Percentiles rank a stretch among this genome's conserved stretches.
These are phyloP conservation scores for Fopius arisanus DNA, from an alignment of 1,140 invertebrate genomes.

Conservation along the genomic window DNA sequence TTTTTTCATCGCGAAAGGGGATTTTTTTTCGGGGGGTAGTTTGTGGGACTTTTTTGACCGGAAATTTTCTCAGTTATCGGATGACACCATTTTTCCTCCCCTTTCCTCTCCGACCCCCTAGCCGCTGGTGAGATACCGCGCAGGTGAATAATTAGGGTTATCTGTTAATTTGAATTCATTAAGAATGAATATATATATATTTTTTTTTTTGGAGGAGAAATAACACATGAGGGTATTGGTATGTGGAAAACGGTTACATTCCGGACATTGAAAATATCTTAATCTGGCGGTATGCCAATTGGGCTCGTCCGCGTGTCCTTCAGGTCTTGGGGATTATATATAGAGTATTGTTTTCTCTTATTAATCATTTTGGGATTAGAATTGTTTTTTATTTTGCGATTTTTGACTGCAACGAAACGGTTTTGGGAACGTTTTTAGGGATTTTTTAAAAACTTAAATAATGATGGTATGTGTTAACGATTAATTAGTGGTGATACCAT, in stretches of 20 bases:
- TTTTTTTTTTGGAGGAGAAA: neutral
- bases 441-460: too few species aligned
- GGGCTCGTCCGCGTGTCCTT: conserved; percentile 56
- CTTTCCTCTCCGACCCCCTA: neutral
- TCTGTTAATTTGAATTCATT: neutral
- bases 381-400: too few species aligned
- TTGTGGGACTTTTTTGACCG: neutral
- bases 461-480: too few species aligned
- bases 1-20: too few species aligned
- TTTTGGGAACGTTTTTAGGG: neutral
- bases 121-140: neutral
- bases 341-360: neutral
- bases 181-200: neutral
- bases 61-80: neutral
- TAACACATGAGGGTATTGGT: conserved; percentile 7
- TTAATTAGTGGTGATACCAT: too few species aligned
- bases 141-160: neutral
- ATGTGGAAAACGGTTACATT: conserved; percentile 22
- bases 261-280: conserved; percentile 60
- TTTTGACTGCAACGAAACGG: too few species aligned
- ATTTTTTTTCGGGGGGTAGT: too few species aligned
- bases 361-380: neutral
- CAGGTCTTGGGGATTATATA: conserved; percentile 54
- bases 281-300: conserved; percentile 60
- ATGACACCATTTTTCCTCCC: neutral